Conservation (phyloP, 2,797 vertebrate genomes). For the Argyrosomus regius region DNA sequence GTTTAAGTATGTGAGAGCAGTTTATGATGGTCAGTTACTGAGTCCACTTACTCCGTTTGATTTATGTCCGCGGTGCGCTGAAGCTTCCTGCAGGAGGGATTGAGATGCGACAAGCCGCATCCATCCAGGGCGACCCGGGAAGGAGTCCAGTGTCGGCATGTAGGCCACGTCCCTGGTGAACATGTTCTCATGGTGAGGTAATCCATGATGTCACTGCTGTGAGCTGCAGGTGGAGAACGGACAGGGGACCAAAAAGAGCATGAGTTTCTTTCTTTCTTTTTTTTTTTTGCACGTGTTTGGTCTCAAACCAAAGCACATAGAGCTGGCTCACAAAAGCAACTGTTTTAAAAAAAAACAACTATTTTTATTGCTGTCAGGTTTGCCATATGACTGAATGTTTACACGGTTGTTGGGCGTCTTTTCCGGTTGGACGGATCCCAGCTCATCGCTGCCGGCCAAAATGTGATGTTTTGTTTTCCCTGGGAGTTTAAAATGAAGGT, state of each 20-base stretch:
- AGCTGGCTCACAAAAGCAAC: slow-evolving; percentile 35
- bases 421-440: slow-evolving; percentile 58
- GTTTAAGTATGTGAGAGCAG: slow-evolving; percentile 64
- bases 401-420: slow-evolving; percentile 70
- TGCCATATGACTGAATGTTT: slow-evolving; percentile 49
- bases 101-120: slow-evolving; percentile 59
- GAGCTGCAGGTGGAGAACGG: slow-evolving; percentile 81
- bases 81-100: slow-evolving; percentile 53
- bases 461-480: slow-evolving; percentile 85
- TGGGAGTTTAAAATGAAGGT: slow-evolving; percentile 60
- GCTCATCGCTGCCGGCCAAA: slow-evolving; percentile 41
- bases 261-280: slow-evolving; percentile 14
- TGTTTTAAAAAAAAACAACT: neutral
- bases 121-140: slow-evolving; percentile 53
- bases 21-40: slow-evolving; percentile 55
- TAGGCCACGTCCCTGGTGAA: slow-evolving; percentile 81
- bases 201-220: slow-evolving; percentile 79
- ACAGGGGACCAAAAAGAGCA: slow-evolving; percentile 59
- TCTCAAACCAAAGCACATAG: slow-evolving; percentile 53
- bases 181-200: slow-evolving; percentile 80
- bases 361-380: slow-evolving; percentile 56
- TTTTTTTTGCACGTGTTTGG: slow-evolving; percentile 63
- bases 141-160: slow-evolving; percentile 68
- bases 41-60: slow-evolving; percentile 59
- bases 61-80: slow-evolving; percentile 48